Evolutionary conservation across 2,888 invertebrate species (phyloP), one percentile per base, ranked within the genome.

Genomic region (Lydus trimaculatus): DNA sequence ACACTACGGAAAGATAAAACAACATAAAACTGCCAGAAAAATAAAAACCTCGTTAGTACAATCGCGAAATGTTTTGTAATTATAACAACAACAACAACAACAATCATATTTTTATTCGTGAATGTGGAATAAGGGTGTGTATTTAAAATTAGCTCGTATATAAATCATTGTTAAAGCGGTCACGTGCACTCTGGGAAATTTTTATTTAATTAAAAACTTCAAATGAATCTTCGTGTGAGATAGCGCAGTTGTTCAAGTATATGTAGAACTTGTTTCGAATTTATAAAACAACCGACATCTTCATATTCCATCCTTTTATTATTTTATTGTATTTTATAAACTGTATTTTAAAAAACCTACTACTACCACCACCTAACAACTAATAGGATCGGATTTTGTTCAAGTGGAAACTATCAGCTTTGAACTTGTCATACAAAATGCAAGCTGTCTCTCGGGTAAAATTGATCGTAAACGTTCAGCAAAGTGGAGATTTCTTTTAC

Each of bases 191-290:
- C 64, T 63, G 70, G 75, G 72, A 72, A 73, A 78, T 77, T 77
- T 79, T 78, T 78, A 78, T 79, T 80, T 80, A 80, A 81, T 80
- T 80, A 81, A 81, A 80, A 81, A 80, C 75, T 78, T 77, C 76
- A 79, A 79, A 81, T 80, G 80, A 81, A 80, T 78, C 78, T 75
- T 73, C 77, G 78, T 78, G 79, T 72, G 79, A 79, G 75, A 73
- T 71, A 71, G 66, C 72, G 72, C 72, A 74, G 73, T 74, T 73
- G 71, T 56, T 56, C 28, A 7, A 28, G 25, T 75, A 69, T 75
- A 69, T 65, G 13, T 60, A 72, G 64, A 36, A 75, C 76, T 73
- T 70, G 70, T 43, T 52, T 66, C 68, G 78, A 78, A 76, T 78
- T 36, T 43, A 43, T 43, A 43, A 43, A 43, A 17, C 8, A 8